Evolutionary conservation across 2,113 vertebrate species (phyloP), one percentile per base, ranked within the genome.

Genomic region (Scophthalmus maximus): DNA sequence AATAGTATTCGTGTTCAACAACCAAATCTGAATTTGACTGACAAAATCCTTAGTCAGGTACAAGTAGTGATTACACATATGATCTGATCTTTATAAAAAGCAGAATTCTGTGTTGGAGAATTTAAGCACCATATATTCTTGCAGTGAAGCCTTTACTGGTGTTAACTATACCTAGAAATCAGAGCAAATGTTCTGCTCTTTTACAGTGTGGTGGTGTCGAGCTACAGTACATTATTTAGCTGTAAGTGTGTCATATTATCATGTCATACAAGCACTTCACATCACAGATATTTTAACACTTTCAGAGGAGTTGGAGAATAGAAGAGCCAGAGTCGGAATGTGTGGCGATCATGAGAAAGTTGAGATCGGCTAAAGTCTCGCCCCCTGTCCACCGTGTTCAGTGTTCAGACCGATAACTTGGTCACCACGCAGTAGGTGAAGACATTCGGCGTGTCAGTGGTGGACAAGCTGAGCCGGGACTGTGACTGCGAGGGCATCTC

Each of bases 401-500:
- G 26, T 14, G 56, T 73, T 59, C 76, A 20, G 50, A 8, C 40
- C 12, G 26, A 15, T 17, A 22, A 40, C 29, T 22, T 30, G 26
- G 46, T 57, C 27, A 8, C 57, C 60, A 7, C 50, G 4, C 26
- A 5, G 26, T 40, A 53, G 68, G 73, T 68, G 65, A 75, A 69
- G 76, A 78, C 68, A 57, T 80, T 78, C 68, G 69, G 36, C 52
- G 59, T 40, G 47, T 49, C 59, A 36, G 4, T 11, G 23, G 10
- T 51, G 42, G 20, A 29, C 29, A 38, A 46, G n/a, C 44, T 74
- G 69, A 83, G 69, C 44, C 8, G 71, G 62, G 76, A 75, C 63
- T 56, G 69, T 32, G 57, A 65, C 59, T 68, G 81, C 9, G 7
- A 50, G 82, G 69, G 57, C 72, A 73, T 69, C 64, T 55, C 68